These are phyloP conservation scores for Nothoprocta pentlandii DNA, from an alignment of 2,113 vertebrate species.

Conservation along the genomic window DNA sequence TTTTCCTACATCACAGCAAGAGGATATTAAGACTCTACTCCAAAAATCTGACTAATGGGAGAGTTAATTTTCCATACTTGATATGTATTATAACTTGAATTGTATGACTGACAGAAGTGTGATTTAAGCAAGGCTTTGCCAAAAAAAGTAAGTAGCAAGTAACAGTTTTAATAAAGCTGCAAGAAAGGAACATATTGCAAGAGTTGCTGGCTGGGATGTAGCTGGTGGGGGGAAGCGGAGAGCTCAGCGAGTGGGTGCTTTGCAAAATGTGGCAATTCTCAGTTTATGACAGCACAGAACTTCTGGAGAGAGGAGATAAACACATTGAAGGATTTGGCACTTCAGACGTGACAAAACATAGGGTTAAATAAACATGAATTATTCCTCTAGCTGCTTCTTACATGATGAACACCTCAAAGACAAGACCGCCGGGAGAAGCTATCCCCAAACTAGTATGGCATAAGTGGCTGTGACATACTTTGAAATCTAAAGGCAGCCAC, in stretches of 20 bases:
- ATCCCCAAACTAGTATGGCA: neutral
- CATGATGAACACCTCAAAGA: neutral
- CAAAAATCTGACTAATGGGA: neutral
- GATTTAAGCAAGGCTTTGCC: neutral
- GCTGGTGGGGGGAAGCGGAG: constrained; percentile 13
- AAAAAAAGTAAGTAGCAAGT: neutral
- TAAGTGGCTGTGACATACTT: fast-evolving
- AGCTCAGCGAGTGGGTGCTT: constrained; percentile 61
- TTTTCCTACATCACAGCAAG: neutral
- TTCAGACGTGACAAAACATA: constrained; percentile 34
- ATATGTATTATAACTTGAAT: neutral
- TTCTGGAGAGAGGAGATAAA: constrained; percentile 49
- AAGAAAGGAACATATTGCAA: constrained; percentile 63
- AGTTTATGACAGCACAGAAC: constrained; percentile 58
- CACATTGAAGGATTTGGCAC: constrained; percentile 41
- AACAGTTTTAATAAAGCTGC: constrained; percentile 20
- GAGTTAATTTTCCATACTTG: neutral
- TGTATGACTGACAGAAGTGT: neutral
- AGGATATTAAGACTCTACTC: neutral
- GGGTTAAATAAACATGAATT: constrained; percentile 5
- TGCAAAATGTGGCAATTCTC: constrained; percentile 48
- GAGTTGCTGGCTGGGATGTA: constrained; percentile 41
- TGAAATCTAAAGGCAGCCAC: neutral
- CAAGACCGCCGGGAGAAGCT: neutral
- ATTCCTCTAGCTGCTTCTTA: neutral